A percentile compares a stretch with the other conserved stretches of the same genome.
Conservation (phyloP, 1,140 invertebrate species). For the Cotesia glomerata region DNA sequence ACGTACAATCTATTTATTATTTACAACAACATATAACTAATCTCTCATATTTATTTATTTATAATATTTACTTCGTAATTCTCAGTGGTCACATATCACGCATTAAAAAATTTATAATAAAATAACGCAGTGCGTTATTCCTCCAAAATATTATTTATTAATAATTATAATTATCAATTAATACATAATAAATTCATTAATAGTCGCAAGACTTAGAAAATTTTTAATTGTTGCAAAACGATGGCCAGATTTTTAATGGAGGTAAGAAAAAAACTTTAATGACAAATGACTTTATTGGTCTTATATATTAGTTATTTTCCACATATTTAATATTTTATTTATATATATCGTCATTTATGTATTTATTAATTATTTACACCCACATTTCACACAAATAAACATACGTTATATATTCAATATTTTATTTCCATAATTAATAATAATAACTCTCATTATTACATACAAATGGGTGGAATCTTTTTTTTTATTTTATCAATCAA, state of each 20-base stretch:
- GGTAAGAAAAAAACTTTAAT: too few relatives aligned
- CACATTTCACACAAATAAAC: constrained; percentile 1
- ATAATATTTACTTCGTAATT: constrained; percentile 15
- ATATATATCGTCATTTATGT: constrained; percentile 28
- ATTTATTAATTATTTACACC: constrained; percentile 12
- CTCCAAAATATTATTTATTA: constrained; percentile 11
- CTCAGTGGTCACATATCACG: constrained; percentile 46
- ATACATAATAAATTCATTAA: too few relatives aligned
- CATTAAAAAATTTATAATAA: constrained; percentile 44
- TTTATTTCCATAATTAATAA: constrained; percentile 3
- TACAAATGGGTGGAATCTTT: background rate
- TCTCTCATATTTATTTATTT: constrained; percentile 18
- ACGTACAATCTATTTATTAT: constrained; percentile 54
- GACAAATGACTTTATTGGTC: too few relatives aligned
- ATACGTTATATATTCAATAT: constrained; percentile 20
- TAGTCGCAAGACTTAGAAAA: too few relatives aligned
- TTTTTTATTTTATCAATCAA: too few relatives aligned
- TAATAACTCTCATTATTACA: background rate
- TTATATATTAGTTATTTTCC: background rate
- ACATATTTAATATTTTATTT: background rate
- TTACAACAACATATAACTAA: constrained; percentile 49
- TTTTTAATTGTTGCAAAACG: too few relatives aligned
- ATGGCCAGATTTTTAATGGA: too few relatives aligned
- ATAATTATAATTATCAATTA: too few relatives aligned
- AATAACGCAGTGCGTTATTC: background rate